phyloP scores from a whole-genome alignment of 2,797 vertebrate species.

The Triplophysa yarkandensis region DNA sequence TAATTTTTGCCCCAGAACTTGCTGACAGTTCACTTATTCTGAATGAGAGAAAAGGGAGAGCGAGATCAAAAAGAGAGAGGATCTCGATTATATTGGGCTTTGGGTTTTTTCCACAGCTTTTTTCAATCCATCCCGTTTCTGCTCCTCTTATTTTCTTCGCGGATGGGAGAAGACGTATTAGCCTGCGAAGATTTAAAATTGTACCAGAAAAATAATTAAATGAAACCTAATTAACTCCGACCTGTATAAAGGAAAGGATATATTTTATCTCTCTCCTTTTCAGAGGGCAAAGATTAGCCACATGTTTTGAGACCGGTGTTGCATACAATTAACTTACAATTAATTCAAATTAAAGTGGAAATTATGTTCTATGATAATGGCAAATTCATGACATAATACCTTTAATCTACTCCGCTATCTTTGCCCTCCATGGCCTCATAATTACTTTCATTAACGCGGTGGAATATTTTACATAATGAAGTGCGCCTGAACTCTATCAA shows the following conservation, averaged over 20 bases:
- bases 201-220: conserved; percentile 96
- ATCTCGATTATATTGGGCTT: conserved; percentile 70
- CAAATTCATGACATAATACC: conserved; percentile 70
- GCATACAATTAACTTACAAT: conserved; percentile 95
- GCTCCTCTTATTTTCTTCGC: conserved; percentile 56
- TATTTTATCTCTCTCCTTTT: conserved; percentile 87
- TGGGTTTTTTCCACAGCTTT: conserved; percentile 53
- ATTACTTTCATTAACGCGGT: conserved; percentile 81
- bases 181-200: conserved; percentile 83
- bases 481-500: conserved; percentile 69
- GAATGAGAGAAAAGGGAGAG: conserved; percentile 52
- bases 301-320: conserved; percentile 88
- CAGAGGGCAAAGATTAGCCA: conserved; percentile 89
- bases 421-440: conserved; percentile 71
- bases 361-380: conserved; percentile 88
- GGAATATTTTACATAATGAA: conserved; percentile 66
- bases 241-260: conserved; percentile 82
- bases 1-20: conserved; percentile 93
- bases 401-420: conserved; percentile 73
- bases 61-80: no score
- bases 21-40: conserved; percentile 98
- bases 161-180: conserved; percentile 84
- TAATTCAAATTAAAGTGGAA: conserved; percentile 91
- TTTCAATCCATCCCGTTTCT: conserved; percentile 65
- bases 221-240: conserved; percentile 97